Base-by-base conservation (phyloP, 2,888 invertebrate genomes). In the Heteromurus nitidus region DNA sequence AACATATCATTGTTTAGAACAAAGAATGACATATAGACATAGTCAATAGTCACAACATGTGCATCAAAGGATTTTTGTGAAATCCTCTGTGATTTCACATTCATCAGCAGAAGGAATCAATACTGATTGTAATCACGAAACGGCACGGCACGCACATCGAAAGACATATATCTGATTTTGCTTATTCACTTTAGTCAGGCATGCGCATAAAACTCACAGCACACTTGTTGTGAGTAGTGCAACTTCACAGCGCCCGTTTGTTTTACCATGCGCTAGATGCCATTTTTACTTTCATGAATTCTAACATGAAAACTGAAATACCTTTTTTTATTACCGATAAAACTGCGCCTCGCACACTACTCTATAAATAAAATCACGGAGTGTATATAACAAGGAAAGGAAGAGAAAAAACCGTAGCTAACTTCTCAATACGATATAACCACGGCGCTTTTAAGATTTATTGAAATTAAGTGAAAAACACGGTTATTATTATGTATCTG, bases 261-360 rank as follows among this genome's bases (percentile, higher is more conserved):
- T 22, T 22, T 20, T 55, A n/a, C n/a, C n/a, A 5, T 55, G 22
- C 55, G 20, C 22, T 24, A 22, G 55, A 55, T 55, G 36, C 50
- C 3, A 22, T 69, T 77, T 70, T 77, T 64, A 77, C 77, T 77
- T 77, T 77, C 77, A 70, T 70, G 55, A 77, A 68, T 70, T 77
- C 70, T 64, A 11, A 13, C 47, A 47, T 3, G 47, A 47, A 36
- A 36, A 13, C 36, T 36, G 47, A n/a, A 47, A 3, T 47, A 47
- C 31, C 11, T n/a, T 3, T 47, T 16, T 47, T 47, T 47, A 11
- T 47, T 16, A 47, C 47, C n/a, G n/a, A n/a, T n/a, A n/a, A n/a
- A 47, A 11, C 47, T 47, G 3, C n/a, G 3, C n/a, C 16, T 47
- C 47, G 47, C 3, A 47, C 47, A n/a, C n/a, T n/a, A n/a, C n/a